phyloP scores from a whole-genome alignment of 2,888 invertebrate genomes.

The Rotaria magnacalcarata region DNA sequence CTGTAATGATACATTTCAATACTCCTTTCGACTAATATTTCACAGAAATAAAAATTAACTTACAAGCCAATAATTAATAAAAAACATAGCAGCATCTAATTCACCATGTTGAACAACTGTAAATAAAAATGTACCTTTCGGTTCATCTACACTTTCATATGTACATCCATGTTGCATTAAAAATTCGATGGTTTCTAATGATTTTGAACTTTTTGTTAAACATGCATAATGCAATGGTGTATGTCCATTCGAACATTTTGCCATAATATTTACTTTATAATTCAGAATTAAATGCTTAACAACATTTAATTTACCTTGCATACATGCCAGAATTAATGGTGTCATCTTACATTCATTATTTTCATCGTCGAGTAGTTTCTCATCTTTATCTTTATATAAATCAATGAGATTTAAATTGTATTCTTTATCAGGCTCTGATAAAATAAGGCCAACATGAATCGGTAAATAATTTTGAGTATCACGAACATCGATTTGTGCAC shows the following conservation, averaged over 20 bases:
- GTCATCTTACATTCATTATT: not conserved
- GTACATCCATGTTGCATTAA: slow-evolving; percentile 6
- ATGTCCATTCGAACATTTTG: not conserved
- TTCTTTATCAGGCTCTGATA: not conserved
- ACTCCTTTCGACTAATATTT: no score
- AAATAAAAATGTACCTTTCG: slow-evolving; percentile 29
- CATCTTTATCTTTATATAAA: not conserved
- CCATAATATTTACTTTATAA: not conserved
- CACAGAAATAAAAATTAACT: not conserved
- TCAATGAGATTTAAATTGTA: not conserved
- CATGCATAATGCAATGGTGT: slow-evolving; percentile 12
- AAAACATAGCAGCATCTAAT: not conserved
- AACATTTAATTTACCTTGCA: not conserved
- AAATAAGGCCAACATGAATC: not conserved
- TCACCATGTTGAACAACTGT: slow-evolving; percentile 7
- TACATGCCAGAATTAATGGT: slow-evolving; percentile 5
- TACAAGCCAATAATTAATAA: slow-evolving; percentile 1
- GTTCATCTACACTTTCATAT: not conserved
- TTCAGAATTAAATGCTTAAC: not conserved
- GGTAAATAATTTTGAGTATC: not conserved
- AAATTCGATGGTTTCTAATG: not conserved
- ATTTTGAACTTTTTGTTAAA: not conserved
- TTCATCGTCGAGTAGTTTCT: not conserved
- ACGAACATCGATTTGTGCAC: not conserved
- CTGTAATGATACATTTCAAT: no score